These are phyloP conservation scores for Nomada ruficornis DNA, from an alignment of 2,888 invertebrate genomes.

Conservation along the genomic window DNA sequence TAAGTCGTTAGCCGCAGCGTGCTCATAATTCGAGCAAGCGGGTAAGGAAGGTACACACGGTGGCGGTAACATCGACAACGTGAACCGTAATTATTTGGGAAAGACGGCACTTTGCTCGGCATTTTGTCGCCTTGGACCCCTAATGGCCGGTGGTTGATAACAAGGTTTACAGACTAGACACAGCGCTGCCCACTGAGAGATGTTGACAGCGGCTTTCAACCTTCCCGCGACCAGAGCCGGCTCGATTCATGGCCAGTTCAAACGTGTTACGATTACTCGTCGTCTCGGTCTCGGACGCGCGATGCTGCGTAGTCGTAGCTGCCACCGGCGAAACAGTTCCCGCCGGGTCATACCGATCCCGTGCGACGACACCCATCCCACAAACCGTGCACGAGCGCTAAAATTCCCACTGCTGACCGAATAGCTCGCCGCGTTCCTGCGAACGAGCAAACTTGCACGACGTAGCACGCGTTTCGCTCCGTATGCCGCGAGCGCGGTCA, in stretches of 20 bases:
- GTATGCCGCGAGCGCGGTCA: conserved; percentile 78
- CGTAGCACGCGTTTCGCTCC: not conserved
- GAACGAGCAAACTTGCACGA: conserved; percentile 1
- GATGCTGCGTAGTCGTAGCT: not conserved
- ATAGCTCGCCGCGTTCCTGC: not conserved
- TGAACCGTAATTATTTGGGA: conserved; percentile 83
- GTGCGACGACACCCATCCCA: too few species aligned
- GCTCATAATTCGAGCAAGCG: conserved; percentile 68
- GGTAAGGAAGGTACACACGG: conserved; percentile 69
- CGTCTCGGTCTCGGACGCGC: conserved; percentile 2
- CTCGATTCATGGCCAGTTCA: conserved; percentile 65
- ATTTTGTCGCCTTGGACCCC: conserved; percentile 84
- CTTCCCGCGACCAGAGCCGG: conserved; percentile 67
- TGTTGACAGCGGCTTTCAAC: conserved; percentile 84
- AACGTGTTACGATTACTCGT: conserved; percentile 58
- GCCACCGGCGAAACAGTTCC: not conserved
- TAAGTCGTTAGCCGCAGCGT: conserved; percentile 65
- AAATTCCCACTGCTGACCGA: not conserved
- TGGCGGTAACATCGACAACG: conserved; percentile 77
- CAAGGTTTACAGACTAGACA: conserved; percentile 82
- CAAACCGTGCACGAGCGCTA: too few species aligned
- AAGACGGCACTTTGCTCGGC: conserved; percentile 84
- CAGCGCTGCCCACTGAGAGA: conserved; percentile 83
- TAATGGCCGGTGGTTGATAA: conserved; percentile 84
- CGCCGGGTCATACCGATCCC: not conserved